Percentiles rank a stretch among this genome's conserved stretches.
phyloP scores from a whole-genome alignment of 2,888 invertebrate genomes.

The Psylliodes chrysocephalus region DNA sequence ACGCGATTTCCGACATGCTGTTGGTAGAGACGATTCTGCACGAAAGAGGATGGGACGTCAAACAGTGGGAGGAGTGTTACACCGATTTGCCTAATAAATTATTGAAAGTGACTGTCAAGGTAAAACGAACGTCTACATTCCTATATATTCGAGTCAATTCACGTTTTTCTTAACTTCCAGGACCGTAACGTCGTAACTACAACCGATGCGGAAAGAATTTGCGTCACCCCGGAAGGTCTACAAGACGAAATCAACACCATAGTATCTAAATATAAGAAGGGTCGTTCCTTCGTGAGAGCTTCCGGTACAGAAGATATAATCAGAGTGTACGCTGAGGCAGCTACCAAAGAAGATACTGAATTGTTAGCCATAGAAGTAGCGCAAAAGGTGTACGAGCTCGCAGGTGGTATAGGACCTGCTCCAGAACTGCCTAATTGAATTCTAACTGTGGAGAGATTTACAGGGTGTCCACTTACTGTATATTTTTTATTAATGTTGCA shows the following conservation, averaged over 20 bases:
- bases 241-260: slow-evolving; percentile 82
- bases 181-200: slow-evolving; percentile 89
- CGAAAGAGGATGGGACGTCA: slow-evolving; percentile 80
- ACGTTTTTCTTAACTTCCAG: no score
- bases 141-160: not conserved
- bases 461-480: slow-evolving; percentile 1
- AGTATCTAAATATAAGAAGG: slow-evolving; percentile 75
- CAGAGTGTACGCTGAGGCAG: slow-evolving; percentile 95
- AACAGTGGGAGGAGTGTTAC: slow-evolving; percentile 86
- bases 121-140: slow-evolving; percentile 48
- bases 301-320: slow-evolving; percentile 98
- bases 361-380: slow-evolving; percentile 80
- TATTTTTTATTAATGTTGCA: not conserved
- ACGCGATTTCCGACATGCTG: slow-evolving; percentile 96
- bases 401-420: slow-evolving; percentile 80
- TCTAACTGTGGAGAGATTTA: not conserved
- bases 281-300: slow-evolving; percentile 91
- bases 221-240: slow-evolving; percentile 83
- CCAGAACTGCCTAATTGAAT: slow-evolving; percentile 61
- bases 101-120: slow-evolving; percentile 86
- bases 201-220: slow-evolving; percentile 86
- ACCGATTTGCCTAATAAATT: slow-evolving; percentile 88
- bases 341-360: slow-evolving; percentile 71
- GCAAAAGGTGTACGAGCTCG: slow-evolving; percentile 78
- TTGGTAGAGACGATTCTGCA: slow-evolving; percentile 91